Evolutionary conservation across 2,888 invertebrate genomes (phyloP).

Genomic region (Drosophila seclusa): DNA sequence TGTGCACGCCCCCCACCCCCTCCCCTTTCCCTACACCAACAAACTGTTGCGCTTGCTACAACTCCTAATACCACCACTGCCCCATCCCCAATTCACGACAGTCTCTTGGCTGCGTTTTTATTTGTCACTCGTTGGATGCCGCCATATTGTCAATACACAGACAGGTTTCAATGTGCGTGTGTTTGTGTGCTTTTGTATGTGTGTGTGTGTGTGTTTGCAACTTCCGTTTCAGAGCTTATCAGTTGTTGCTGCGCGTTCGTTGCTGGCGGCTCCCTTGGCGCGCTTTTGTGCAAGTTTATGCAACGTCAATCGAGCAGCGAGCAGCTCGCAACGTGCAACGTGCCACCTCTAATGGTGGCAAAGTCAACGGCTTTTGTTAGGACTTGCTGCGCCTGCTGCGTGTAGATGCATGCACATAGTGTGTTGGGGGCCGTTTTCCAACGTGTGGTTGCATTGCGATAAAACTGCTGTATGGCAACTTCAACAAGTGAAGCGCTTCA

Average conservation of each 20-base stretch:
- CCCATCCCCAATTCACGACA: constrained; percentile 6
- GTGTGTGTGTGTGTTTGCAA: constrained; percentile 31
- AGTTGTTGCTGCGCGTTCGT: constrained; percentile 62
- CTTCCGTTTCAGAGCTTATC: constrained; percentile 75
- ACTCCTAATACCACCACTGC: background rate
- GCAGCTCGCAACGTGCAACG: constrained; percentile 28
- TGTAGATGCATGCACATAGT: background rate
- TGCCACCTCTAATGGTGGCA: constrained; percentile 48
- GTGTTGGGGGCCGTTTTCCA: constrained; percentile 27
- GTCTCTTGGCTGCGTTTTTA: constrained; percentile 51
- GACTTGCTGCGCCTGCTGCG: constrained; percentile 35
- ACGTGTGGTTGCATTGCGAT: constrained; percentile 65
- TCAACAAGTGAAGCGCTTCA: constrained; percentile 50
- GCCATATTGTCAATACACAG: constrained; percentile 55
- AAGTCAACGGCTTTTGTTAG: constrained; percentile 68
- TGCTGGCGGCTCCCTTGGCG: constrained; percentile 60
- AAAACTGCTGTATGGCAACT: constrained; percentile 54
- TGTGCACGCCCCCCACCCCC: constrained; percentile 2
- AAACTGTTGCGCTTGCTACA: constrained; percentile 54
- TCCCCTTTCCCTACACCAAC: constrained; percentile 6
- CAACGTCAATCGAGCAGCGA: constrained; percentile 54
- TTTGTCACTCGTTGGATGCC: constrained; percentile 64
- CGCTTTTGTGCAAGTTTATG: constrained; percentile 72
- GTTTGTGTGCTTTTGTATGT: constrained; percentile 2
- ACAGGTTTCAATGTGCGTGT: constrained; percentile 15